Evolutionary conservation across 2,113 vertebrate genomes (phyloP), one percentile per base, ranked within the genome.

Genomic region (Caranx melampygus): DNA sequence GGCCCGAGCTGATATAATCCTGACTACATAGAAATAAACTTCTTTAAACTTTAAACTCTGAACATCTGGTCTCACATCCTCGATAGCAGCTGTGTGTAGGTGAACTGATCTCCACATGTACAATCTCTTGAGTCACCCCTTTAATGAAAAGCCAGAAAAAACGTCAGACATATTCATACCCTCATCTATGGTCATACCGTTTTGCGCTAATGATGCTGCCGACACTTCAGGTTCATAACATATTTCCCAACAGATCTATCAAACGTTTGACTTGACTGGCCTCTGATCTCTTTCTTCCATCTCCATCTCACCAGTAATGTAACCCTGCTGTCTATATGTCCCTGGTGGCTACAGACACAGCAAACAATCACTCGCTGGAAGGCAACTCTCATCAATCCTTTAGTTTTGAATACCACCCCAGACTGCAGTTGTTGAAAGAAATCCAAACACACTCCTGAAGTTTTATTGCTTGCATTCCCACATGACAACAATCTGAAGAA

Each of bases 381-480:
- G 64, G 73, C 51, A 68, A 58, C 75, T 86, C 65, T 74, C 37
- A 86, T 86, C 62, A 61, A 2, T 45, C 47, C 44, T 15, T 34
- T 18, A 58, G 18, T 79, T 79, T 78, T 72, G 37, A 85, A 87
- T 79, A 55, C 26, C 40, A 67, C 62, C 67, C 69, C 31, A 63
- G 73, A 82, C 66, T 64, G 59, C 73, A 63, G 55, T 52, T 72
- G 63, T 63, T 72, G 65, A 15, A 65, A 75, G 49, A 75, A 82
- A 65, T 63, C 10, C 3, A 65, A 81, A 65, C 78, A 58, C 60
- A 44, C 40, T 57, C 71, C 59, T 72, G 45, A 71, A 68, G 47
- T 33, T 73, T 58, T 75, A 86, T 83, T 12, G 70, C 86, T 76
- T 82, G 58, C n/a, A 62, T 80, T 82, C 62, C 69, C 79, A 71